Evolutionary conservation across 2,113 vertebrate species (phyloP), one percentile per base, ranked within the genome.

Genomic region (Triplophysa rosa): DNA sequence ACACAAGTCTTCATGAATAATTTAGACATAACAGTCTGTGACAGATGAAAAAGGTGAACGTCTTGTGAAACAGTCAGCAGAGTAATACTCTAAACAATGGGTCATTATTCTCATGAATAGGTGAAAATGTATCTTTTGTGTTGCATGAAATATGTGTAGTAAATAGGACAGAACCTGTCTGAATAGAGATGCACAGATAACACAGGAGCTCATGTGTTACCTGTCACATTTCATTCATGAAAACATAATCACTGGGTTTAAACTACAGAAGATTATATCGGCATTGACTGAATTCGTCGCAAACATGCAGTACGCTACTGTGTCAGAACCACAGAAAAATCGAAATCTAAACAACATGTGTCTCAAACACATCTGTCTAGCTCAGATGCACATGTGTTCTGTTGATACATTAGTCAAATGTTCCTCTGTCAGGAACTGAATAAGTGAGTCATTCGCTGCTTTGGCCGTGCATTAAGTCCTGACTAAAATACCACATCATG

Each of bases 11-110:
- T 58, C 54, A 42, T 72, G 40, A 9, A 72, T 42, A 59, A 72
- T 72, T 72, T 42, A 37, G 58, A 10, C 52, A 56, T 54, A 33
- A 70, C 67, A 23, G n/a, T 72, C 29, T 72, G 69, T 72, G 54
- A 42, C 70, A 72, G 33, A 21, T 72, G 70, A 61, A 23, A 12
- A 72, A 42, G 69, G 69, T 42, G 4, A 72, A 40, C 54, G 23
- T 52, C 16, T 67, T 24, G 7, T 67, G 40, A 47, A 68, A 40
- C 1, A 7, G 4, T 58, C 29, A n/a, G 21, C 40, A 40, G 54
- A 40, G 33, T 40, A 58, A 72, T 56, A 59, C 19, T 13, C 7
- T 59, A 21, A 58, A 58, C 54, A 58, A 21, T 21, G 8, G 54
- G 19, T 58, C 8, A 10, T 59, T 72, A 23, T 71, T 58, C 69